Percentiles rank a stretch among this genome's conserved stretches.
phyloP scores from a whole-genome alignment of 1,140 invertebrate species.

The Hydropsyche tenuis region DNA sequence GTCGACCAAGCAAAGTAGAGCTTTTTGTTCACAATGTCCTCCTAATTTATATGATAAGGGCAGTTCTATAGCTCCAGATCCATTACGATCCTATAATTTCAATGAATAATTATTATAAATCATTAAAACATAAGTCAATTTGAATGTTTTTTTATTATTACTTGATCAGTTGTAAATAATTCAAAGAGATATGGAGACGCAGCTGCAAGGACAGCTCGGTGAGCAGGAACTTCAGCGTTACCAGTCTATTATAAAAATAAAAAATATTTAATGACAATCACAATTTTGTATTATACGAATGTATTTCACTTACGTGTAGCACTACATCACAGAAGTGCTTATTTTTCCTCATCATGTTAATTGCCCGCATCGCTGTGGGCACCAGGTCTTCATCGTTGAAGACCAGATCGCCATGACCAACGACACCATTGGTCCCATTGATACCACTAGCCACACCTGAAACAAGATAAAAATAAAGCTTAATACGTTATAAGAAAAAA shows the following conservation, averaged over 20 bases:
- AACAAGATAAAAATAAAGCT: conserved; percentile 8
- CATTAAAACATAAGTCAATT: neutral
- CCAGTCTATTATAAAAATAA: conserved; percentile 63
- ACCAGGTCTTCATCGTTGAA: conserved; percentile 59
- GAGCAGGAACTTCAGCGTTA: conserved; percentile 76
- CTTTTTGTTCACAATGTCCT: conserved; percentile 68
- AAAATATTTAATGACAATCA: conserved; percentile 38
- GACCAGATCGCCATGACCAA: conserved; percentile 23
- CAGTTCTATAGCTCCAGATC: conserved; percentile 38
- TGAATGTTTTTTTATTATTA: conserved; percentile 14
- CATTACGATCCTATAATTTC: conserved; percentile 41
- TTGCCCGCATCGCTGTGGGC: conserved; percentile 65
- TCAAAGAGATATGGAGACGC: conserved; percentile 80
- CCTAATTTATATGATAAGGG: conserved; percentile 69
- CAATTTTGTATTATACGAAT: neutral
- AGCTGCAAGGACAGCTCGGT: conserved; percentile 77
- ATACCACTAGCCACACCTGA: conserved; percentile 26
- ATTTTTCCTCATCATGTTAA: conserved; percentile 79
- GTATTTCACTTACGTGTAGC: conserved; percentile 69
- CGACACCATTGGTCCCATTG: conserved; percentile 28
- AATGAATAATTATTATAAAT: neutral
- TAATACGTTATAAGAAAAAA: neutral
- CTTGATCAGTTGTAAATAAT: conserved; percentile 70
- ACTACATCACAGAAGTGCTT: conserved; percentile 81
- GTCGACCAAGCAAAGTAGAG: conserved; percentile 77